These are phyloP conservation scores for Brevimyrus niger DNA, from an alignment of 2,113 vertebrate genomes.

Conservation along the genomic window DNA sequence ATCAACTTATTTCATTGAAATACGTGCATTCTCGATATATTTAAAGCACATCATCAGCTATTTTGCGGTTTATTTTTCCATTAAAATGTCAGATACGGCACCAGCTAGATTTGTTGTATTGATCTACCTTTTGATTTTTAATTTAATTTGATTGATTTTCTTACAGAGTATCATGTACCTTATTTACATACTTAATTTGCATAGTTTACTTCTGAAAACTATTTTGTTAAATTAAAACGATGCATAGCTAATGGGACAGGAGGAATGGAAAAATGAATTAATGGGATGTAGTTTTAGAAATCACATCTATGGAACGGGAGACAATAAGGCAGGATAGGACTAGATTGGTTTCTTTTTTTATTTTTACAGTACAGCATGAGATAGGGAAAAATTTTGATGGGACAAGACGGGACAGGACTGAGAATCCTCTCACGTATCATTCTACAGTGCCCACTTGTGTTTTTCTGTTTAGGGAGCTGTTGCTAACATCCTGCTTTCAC, in stretches of 20 bases:
- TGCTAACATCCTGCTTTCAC: slow-evolving; percentile 10
- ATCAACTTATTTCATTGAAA: neutral
- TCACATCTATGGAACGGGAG: neutral
- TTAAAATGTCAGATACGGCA: neutral
- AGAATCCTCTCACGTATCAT: neutral
- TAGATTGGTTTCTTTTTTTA: neutral
- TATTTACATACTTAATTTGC: neutral
- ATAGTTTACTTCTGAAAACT: neutral
- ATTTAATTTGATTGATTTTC: neutral
- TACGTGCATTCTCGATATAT: neutral
- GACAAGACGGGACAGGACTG: neutral
- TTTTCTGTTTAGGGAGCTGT: neutral
- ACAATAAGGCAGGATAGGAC: neutral
- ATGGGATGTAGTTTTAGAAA: neutral
- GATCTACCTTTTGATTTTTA: neutral
- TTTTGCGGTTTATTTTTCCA: neutral
- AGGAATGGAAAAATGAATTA: neutral
- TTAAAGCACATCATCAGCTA: neutral
- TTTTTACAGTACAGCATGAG: neutral
- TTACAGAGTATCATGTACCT: neutral
- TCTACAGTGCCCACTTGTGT: slow-evolving; percentile 25
- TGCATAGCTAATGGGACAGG: neutral
- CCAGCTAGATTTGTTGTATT: neutral
- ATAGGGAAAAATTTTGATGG: neutral
- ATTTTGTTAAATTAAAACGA: neutral